Percentiles rank a stretch among this genome's conserved stretches.
These are phyloP conservation scores for Salvelinus fontinalis DNA, from an alignment of 2,113 vertebrate species.

Conservation along the genomic window DNA sequence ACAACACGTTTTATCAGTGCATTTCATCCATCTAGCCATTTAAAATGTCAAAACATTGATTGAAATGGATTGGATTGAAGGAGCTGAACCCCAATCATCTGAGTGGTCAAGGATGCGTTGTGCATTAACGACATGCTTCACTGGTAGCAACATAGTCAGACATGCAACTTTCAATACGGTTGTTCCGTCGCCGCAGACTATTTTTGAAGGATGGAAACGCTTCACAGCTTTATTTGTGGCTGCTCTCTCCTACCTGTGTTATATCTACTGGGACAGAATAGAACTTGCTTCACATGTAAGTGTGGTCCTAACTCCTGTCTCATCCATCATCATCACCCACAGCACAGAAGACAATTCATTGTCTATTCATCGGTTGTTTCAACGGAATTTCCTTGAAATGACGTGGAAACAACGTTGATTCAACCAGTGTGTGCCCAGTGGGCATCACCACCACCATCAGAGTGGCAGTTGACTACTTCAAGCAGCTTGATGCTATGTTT, in stretches of 20 bases:
- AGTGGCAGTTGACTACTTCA: not conserved
- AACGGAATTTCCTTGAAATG: too few species aligned
- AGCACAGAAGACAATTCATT: too few species aligned
- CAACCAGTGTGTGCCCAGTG: too few species aligned
- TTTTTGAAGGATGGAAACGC: not conserved
- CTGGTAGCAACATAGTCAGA: not conserved
- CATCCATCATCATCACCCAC: too few species aligned
- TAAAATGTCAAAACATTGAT: not conserved
- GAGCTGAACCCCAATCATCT: not conserved
- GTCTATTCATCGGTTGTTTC: too few species aligned
- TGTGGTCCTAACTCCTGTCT: not conserved
- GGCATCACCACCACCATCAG: not conserved
- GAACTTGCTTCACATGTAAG: not conserved
- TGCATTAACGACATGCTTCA: not conserved
- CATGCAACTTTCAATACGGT: not conserved
- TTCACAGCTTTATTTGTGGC: not conserved
- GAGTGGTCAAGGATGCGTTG: not conserved
- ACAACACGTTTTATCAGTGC: too few species aligned
- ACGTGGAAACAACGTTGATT: too few species aligned
- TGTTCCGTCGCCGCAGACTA: too few species aligned
- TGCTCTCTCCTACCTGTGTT: not conserved
- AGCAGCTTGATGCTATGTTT: too few species aligned
- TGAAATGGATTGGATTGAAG: conserved; percentile 2
- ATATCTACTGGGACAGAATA: not conserved
- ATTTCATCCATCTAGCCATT: too few species aligned